Conservation (phyloP, 2,113 vertebrate genomes). For the Aegotheles bennettii region DNA sequence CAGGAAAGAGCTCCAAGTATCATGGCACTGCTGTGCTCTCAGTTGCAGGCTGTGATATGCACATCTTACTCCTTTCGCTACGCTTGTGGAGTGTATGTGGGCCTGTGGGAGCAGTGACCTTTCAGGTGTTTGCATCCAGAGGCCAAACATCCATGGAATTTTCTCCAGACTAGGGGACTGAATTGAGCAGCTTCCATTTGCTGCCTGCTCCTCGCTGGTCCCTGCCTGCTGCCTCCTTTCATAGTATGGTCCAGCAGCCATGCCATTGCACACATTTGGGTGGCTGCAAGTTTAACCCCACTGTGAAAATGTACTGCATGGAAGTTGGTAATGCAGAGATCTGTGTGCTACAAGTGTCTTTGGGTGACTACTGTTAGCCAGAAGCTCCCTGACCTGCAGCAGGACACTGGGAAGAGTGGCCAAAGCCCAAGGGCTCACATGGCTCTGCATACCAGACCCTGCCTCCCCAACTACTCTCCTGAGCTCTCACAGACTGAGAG, state of each 20-base stretch:
- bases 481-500: not conserved
- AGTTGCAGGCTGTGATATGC: not conserved
- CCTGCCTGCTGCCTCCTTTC: not conserved
- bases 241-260: not conserved
- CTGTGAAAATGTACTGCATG: not conserved
- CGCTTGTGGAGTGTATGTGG: fast-evolving
- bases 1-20: not conserved
- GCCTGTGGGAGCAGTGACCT: not conserved
- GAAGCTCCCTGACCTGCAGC: not conserved
- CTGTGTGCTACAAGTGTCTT: not conserved
- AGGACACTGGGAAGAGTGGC: not conserved
- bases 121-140: not conserved
- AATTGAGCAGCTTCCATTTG: fast-evolving
- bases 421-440: not conserved
- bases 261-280: fast-evolving
- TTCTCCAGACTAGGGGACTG: not conserved
- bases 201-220: not conserved
- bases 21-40: not conserved
- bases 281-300: not conserved
- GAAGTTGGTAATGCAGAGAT: not conserved
- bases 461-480: fast-evolving
- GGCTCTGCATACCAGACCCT: not conserved
- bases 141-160: not conserved
- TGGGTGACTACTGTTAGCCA: not conserved
- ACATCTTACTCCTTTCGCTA: not conserved